Evolutionary conservation across 2,888 invertebrate species (phyloP).

Genomic region (Acronicta leporina): DNA sequence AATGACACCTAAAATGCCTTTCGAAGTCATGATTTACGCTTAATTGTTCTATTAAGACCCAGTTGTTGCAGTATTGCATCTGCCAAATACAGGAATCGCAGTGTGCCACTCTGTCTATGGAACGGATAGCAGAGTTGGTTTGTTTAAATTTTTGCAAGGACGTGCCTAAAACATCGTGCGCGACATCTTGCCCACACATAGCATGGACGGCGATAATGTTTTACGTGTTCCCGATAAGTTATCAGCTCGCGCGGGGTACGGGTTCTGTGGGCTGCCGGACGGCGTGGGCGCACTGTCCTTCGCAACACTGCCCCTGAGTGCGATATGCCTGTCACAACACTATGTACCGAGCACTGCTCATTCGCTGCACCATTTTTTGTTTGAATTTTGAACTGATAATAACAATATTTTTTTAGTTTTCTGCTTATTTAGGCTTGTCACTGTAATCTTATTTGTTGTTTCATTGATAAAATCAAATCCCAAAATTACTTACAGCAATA

Average conservation of each 20-base stretch:
- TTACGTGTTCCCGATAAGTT: constrained; percentile 69
- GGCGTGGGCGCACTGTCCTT: constrained; percentile 84
- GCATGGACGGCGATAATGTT: constrained; percentile 43
- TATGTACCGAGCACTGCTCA: constrained; percentile 62
- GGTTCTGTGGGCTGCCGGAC: constrained; percentile 65
- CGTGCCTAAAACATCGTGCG: constrained; percentile 2
- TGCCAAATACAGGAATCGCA: not conserved
- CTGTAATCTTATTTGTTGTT: constrained; percentile 39
- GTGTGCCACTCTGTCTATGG: not conserved
- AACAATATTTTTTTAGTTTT: constrained; percentile 47
- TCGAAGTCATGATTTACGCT: constrained; percentile 16
- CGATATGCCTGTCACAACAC: constrained; percentile 68
- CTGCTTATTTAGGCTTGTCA: constrained; percentile 38
- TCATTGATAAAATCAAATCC: constrained; percentile 35
- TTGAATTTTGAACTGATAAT: constrained; percentile 28
- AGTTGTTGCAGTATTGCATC: not conserved
- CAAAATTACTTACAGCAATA: constrained; percentile 1
- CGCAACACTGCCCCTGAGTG: constrained; percentile 76
- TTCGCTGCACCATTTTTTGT: constrained; percentile 43
- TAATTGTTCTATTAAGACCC: constrained; percentile 6
- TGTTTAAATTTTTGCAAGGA: not conserved
- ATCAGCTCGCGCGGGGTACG: constrained; percentile 64
- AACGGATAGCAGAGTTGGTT: not conserved
- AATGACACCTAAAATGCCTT: constrained; percentile 20
- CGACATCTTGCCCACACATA: constrained; percentile 40